Evolutionary conservation across 2,888 invertebrate species (phyloP).

Genomic region (Chrysomela aeneicollis): DNA sequence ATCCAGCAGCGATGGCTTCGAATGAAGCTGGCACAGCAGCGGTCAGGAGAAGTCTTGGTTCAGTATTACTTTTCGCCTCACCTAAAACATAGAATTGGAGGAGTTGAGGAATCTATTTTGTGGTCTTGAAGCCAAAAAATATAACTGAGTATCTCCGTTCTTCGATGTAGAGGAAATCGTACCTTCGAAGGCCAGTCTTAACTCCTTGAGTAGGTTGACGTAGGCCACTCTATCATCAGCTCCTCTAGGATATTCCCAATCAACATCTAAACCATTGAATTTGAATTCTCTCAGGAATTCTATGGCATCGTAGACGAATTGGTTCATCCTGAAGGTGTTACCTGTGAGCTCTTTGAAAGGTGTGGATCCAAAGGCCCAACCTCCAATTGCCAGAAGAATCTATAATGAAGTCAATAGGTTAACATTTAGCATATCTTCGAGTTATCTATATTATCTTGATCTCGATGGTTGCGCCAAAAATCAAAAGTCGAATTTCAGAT

Average conservation of each 20-base stretch:
- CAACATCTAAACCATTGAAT: conserved; percentile 92
- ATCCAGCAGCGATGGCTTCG: conserved; percentile 92
- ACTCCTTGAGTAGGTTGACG: conserved; percentile 83
- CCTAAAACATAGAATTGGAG: conserved; percentile 35
- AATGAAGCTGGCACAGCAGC: conserved; percentile 94
- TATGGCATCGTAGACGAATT: conserved; percentile 93
- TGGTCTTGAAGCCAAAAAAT: too few relatives aligned
- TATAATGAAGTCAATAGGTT: conserved; percentile 50
- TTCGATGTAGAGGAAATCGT: too few relatives aligned
- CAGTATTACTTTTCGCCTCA: conserved; percentile 82
- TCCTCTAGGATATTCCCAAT: conserved; percentile 94
- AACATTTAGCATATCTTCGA: too few relatives aligned
- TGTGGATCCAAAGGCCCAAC: conserved; percentile 96
- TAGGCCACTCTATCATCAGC: conserved; percentile 87
- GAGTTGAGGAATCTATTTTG: too few relatives aligned
- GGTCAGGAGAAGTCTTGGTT: conserved; percentile 71
- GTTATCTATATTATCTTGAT: too few relatives aligned
- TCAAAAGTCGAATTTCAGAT: too few relatives aligned
- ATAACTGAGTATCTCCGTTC: too few relatives aligned
- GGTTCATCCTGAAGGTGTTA: conserved; percentile 92
- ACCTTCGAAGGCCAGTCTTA: conserved; percentile 89
- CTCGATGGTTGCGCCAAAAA: too few relatives aligned
- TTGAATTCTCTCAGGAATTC: conserved; percentile 90
- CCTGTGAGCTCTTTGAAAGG: conserved; percentile 92
- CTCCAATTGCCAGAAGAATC: conserved; percentile 88